Percentiles rank a stretch among this genome's conserved stretches.
Conservation (phyloP, 2,797 vertebrate genomes). For the Poecilia wingei region DNA sequence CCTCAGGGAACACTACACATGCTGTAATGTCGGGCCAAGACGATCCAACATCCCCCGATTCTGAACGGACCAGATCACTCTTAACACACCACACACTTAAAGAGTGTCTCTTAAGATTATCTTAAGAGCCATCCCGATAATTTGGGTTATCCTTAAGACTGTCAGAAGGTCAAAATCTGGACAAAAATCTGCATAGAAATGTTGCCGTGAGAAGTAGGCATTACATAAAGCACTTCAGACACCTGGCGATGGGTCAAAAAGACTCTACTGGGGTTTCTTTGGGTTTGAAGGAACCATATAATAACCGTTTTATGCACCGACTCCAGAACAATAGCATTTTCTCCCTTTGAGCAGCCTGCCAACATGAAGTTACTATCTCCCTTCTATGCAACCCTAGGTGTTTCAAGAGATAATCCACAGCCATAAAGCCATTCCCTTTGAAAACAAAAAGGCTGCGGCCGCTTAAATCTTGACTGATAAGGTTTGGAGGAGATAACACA, state of each 20-base stretch:
- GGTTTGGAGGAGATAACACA: slow-evolving; percentile 64
- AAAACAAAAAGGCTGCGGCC: slow-evolving; percentile 68
- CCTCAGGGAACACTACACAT: too few species aligned
- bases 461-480: slow-evolving; percentile 72
- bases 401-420: slow-evolving; percentile 70
- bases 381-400: slow-evolving; percentile 66
- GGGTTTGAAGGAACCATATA: slow-evolving; percentile 62
- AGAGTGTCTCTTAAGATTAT: too few species aligned
- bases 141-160: too few species aligned
- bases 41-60: too few species aligned
- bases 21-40: too few species aligned
- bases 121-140: too few species aligned
- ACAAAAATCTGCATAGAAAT: too few species aligned
- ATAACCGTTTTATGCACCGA: slow-evolving; percentile 54
- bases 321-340: slow-evolving; percentile 26
- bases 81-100: too few species aligned
- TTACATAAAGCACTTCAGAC: slow-evolving; percentile 1
- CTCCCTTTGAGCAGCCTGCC: slow-evolving; percentile 62
- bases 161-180: too few species aligned
- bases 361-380: slow-evolving; percentile 61
- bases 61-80: too few species aligned
- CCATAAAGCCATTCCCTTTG: slow-evolving; percentile 76
- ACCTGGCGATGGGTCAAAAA: slow-evolving; percentile 47
- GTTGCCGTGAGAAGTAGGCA: too few species aligned
- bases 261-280: slow-evolving; percentile 46